Evolutionary conservation across 1,140 invertebrate genomes (phyloP), one percentile per base, ranked within the genome.

Genomic region (Cydia strobilella): DNA sequence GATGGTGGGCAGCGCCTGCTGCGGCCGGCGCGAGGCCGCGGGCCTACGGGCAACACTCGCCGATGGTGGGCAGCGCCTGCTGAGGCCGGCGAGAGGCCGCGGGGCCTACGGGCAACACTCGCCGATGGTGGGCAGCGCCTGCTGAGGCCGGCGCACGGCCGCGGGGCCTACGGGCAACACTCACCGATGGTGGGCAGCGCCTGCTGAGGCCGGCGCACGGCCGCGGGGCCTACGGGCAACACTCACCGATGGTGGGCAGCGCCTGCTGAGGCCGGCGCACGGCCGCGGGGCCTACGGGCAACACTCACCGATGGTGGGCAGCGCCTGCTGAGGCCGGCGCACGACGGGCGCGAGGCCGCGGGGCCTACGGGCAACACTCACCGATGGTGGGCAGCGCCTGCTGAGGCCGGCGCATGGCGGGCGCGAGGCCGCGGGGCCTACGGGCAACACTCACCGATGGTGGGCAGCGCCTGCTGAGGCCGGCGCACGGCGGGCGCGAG

Each of bases 91-190:
- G 82, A 59, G 77, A 39, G 66, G 73, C 63, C 76, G 48, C 35
- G 75, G n/a, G 25, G 25, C 25, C 25, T 25, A 4, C 27, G 0
- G 2, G 27, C 27, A 3, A 31, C 31, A 31, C 31, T 31, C 51
- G 86, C 88, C 89, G 75, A 89, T 88, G 73, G 87, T 75, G 69
- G 89, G 89, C 81, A 89, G 82, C 72, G 39, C 45, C 66, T 71
- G 75, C 75, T 15, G 15, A 69, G 12, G 83, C 77, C 54, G 63
- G 74, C 63, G 79, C 48, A 75, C 20, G 31, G 59, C 75, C 39
- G 82, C 63, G 77, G 31, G 66, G 73, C 63, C 76, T 25, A 4
- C 27, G 0, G 2, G 27, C 27, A 3, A 31, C 31, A 31, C 31
- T 31, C 51, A 86, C 88, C 89, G 75, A 89, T 88, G 73, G 87